Evolutionary conservation across 2,113 vertebrate species (phyloP), one percentile per base, ranked within the genome.

Genomic region (Meriones unguiculatus): DNA sequence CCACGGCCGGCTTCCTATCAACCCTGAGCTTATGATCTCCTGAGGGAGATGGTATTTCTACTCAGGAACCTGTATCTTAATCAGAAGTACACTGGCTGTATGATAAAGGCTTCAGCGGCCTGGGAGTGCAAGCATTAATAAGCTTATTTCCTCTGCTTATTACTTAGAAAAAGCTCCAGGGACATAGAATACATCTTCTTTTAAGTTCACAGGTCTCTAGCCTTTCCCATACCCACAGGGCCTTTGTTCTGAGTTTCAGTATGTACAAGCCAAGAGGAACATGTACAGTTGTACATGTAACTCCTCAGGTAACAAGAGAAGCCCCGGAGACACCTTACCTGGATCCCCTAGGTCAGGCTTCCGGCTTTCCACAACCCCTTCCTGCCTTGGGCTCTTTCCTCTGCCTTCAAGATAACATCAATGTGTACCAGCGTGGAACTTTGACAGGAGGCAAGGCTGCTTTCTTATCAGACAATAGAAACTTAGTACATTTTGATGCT

Each of bases 401-500:
- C 85, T 72, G 7, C 87, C 93, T 95, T 95, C 73, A 87, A 95
- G 89, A 87, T 32, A n/a, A 41, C 64, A 54, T 35, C 81, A 59
- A 41, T 52, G 50, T 18, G 54, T 86, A 80, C 93, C 87, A 93
- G 28, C 7, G 25, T 78, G 82, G 54, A 46, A n/a, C 38, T 75
- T 69, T 59, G 62, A 70, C 59, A 86, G 46, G 88, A 93, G 89
- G 89, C 13, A 77, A 91, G 90, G 96, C 90, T 93, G 64, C 59
- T 95, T 70, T 94, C 57, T 41, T 15, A 75, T 97, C 70, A 91
- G 73, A 91, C 94, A 92, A 93, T 85, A 20, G 57, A 65, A 80
- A 92, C 93, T 15, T 59, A 41, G 95, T 95, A 50, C 90, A 95
- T 93, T 90, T 62, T 96, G 92, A 73, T 76, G 89, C 95, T 90